Base-by-base conservation (phyloP, 2,113 vertebrate species). In the Lota lota region DNA sequence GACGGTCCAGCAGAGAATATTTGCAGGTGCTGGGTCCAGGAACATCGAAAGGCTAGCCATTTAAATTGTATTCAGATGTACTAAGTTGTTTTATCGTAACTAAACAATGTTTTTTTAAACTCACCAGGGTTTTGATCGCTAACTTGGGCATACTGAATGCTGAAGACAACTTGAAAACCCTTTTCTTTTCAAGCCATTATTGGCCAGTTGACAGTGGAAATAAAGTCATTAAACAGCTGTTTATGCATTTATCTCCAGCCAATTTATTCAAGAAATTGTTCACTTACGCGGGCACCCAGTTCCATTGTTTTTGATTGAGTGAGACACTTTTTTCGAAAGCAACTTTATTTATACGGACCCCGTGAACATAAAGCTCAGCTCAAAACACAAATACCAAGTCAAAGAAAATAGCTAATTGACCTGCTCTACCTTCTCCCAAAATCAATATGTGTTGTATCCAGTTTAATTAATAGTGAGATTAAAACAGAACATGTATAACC, bases 151-250 rank as follows among this genome's bases (percentile, higher is more conserved):
- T 73, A 67, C 56, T 83, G 79, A 79, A 80, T 74, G 79, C 72
- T 83, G 75, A 70, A 86, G 76, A 85, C 80, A 85, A 90, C 87
- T 86, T 86, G 74, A 83, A 87, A 87, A 86, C n/a, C 75, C 76
- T 87, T 84, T 81, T 87, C 82, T 81, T 83, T 10, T 79, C 72
- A 53, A 76, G 66, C 82, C 79, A 86, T 88, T 89, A 84, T 84
- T 81, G 74, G 72, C 81, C 64, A 60, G 56, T 57, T 59, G 66
- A 64, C 24, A 70, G 74, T 20, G 58, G 73, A 87, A 86, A 80
- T 73, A 74, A 72, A 85, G 78, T 75, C 73, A 66, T 85, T 71
- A 79, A 78, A 79, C 53, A 56, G 2, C 75, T 66, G 78, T 79
- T 79, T 54, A 70, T 53, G 76, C 74, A 62, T 77, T 82, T 84